phyloP scores from a whole-genome alignment of 2,797 vertebrate genomes.

The Columba guinea region DNA sequence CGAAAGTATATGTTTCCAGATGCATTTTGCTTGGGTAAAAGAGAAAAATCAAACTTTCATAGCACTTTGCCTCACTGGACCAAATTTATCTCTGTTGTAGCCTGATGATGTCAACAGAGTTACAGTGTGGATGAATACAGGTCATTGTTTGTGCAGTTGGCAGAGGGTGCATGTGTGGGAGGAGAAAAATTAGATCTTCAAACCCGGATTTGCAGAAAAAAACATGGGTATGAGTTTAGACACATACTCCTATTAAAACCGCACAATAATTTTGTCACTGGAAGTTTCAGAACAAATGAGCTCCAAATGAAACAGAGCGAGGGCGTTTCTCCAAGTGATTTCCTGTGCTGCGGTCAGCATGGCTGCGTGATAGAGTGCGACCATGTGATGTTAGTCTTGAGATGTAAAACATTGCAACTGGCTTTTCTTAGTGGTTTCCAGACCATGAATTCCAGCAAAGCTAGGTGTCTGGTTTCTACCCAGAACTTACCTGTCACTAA shows the following conservation, averaged over 20 bases:
- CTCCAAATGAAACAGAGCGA: slow-evolving; percentile 70
- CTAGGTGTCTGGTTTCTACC: slow-evolving; percentile 39
- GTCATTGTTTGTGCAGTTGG: slow-evolving; percentile 58
- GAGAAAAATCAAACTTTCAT: slow-evolving; percentile 34
- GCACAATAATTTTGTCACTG: slow-evolving; percentile 62
- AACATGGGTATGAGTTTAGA: slow-evolving; percentile 33
- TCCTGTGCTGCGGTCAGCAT: background rate
- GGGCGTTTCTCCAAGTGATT: slow-evolving; percentile 54
- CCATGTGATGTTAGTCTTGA: slow-evolving; percentile 35
- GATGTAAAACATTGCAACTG: slow-evolving; percentile 33
- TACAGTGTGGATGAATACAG: slow-evolving; percentile 46
- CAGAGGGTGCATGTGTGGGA: slow-evolving; percentile 25
- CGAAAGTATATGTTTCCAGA: slow-evolving; percentile 13
- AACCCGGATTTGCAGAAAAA: slow-evolving; percentile 47
- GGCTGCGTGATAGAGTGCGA: background rate
- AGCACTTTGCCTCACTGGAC: background rate
- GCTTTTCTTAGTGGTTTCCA: slow-evolving; percentile 55
- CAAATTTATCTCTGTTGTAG: slow-evolving; percentile 31
- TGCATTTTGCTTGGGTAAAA: slow-evolving; percentile 13
- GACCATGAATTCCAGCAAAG: slow-evolving; percentile 67
- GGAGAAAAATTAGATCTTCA: slow-evolving; percentile 62
- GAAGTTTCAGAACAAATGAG: slow-evolving; percentile 63
- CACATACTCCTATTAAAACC: slow-evolving; percentile 64
- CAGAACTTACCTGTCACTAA: slow-evolving; percentile 61
- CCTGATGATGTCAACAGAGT: slow-evolving; percentile 43